A percentile compares a stretch with the other conserved stretches of the same genome.
Conservation (phyloP, 1,140 invertebrate genomes). For the Drosophila pseudoobscura region DNA sequence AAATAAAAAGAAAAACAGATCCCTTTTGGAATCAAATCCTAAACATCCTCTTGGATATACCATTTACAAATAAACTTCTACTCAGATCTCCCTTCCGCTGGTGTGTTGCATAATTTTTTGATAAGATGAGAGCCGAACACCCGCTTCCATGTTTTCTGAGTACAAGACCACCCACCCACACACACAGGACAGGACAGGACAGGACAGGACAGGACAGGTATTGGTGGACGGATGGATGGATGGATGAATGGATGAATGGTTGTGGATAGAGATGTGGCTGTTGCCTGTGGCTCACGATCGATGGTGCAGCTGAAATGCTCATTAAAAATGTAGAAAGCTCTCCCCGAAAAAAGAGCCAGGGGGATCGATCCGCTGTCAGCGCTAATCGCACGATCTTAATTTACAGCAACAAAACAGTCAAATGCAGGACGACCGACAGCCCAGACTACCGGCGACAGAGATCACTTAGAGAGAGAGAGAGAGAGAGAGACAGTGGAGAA, state of each 20-base stretch:
- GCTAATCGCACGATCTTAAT: constrained; percentile 81
- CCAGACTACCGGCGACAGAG: constrained; percentile 52
- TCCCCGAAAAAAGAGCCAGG: constrained; percentile 14
- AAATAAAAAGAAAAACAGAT: no score
- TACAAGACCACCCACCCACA: constrained; percentile 26
- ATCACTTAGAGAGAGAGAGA: constrained; percentile 11
- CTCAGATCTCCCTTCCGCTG: neutral
- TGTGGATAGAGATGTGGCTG: constrained; percentile 33
- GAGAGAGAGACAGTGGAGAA: constrained; percentile 5
- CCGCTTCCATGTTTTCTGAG: neutral
- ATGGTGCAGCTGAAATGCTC: constrained; percentile 71
- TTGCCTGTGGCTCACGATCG: constrained; percentile 61
- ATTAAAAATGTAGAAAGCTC: constrained; percentile 81
- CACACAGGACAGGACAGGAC: constrained; percentile 1
- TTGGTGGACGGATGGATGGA: constrained; percentile 2
- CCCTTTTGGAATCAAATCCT: no score
- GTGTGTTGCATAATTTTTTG: neutral
- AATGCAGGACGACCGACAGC: constrained; percentile 43
- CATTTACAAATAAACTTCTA: no score
- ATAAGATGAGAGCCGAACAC: neutral
- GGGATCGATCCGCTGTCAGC: constrained; percentile 55
- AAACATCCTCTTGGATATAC: no score
- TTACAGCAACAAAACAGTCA: constrained; percentile 67
- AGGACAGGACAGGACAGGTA: constrained; percentile 11
- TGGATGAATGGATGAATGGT: constrained; percentile 30